A percentile compares a stretch with the other conserved stretches of the same genome.
phyloP scores from a whole-genome alignment of 1,140 invertebrate species.

The Drosophila aff. region DNA sequence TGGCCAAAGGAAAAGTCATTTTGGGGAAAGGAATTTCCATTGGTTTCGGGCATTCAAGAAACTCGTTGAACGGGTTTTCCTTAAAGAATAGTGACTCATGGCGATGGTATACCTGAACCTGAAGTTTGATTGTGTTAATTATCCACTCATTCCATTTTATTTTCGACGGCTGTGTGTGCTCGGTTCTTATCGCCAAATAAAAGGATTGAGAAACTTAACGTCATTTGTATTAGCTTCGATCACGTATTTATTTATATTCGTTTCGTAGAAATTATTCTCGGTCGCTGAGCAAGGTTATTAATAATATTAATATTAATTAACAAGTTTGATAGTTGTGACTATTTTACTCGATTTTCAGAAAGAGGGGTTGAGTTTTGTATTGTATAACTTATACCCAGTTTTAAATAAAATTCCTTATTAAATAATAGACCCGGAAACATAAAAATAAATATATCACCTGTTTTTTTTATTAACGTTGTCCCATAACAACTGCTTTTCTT shows the following conservation, averaged over 20 bases:
- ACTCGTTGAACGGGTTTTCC: slow-evolving; percentile 48
- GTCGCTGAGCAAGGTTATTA: neutral
- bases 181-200: slow-evolving; percentile 20
- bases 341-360: neutral
- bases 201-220: slow-evolving; percentile 5
- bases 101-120: slow-evolving; percentile 31
- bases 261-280: neutral
- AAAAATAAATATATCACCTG: neutral
- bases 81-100: slow-evolving; percentile 35
- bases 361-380: neutral
- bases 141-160: slow-evolving; percentile 21
- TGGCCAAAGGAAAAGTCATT: slow-evolving; percentile 29
- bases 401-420: neutral
- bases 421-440: slow-evolving; percentile 1
- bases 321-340: neutral
- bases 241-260: slow-evolving; percentile 19
- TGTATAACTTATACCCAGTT: no score
- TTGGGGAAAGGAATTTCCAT: slow-evolving; percentile 23
- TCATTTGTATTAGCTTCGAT: slow-evolving; percentile 16
- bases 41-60: slow-evolving; percentile 29
- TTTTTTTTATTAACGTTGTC: neutral
- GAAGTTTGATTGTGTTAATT: slow-evolving; percentile 37
- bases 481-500: slow-evolving; percentile 1
- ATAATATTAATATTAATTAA: neutral
- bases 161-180: slow-evolving; percentile 12